Conservation (phyloP, 1,140 invertebrate species). For the Steinernema khuongi region DNA sequence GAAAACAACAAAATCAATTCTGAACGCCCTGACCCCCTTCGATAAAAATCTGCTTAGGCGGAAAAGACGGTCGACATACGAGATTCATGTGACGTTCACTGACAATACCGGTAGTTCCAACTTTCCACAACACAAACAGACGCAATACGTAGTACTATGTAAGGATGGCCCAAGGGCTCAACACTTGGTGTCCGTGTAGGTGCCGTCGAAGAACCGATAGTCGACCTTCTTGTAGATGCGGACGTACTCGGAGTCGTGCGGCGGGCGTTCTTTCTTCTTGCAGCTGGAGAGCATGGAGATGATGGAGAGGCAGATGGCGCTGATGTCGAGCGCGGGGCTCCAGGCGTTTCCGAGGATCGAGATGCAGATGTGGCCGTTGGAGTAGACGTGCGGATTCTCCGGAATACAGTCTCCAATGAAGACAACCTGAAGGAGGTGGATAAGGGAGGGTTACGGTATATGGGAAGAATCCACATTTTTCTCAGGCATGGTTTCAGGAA, state of each 20-base stretch:
- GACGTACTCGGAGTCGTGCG: not conserved
- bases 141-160: too few relatives aligned
- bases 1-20: not conserved
- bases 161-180: too few relatives aligned
- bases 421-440: slow-evolving; percentile 69
- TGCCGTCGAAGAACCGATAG: slow-evolving; percentile 1
- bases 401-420: slow-evolving; percentile 94
- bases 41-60: not conserved
- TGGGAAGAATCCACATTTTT: too few relatives aligned
- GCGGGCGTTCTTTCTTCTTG: slow-evolving; percentile 66
- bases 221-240: not conserved
- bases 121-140: too few relatives aligned
- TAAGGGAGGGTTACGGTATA: too few relatives aligned
- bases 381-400: slow-evolving; percentile 94
- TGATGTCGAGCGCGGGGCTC: slow-evolving; percentile 91
- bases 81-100: not conserved
- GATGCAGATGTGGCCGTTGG: slow-evolving; percentile 96
- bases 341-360: slow-evolving; percentile 98
- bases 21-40: not conserved
- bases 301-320: slow-evolving; percentile 81
- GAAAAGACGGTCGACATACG: too few relatives aligned
- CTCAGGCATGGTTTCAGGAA: too few relatives aligned
- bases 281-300: slow-evolving; percentile 96
- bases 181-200: not conserved
- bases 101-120: not conserved